Conservation (phyloP, 2,888 invertebrate species). For the Keiferia lycopersicella region DNA sequence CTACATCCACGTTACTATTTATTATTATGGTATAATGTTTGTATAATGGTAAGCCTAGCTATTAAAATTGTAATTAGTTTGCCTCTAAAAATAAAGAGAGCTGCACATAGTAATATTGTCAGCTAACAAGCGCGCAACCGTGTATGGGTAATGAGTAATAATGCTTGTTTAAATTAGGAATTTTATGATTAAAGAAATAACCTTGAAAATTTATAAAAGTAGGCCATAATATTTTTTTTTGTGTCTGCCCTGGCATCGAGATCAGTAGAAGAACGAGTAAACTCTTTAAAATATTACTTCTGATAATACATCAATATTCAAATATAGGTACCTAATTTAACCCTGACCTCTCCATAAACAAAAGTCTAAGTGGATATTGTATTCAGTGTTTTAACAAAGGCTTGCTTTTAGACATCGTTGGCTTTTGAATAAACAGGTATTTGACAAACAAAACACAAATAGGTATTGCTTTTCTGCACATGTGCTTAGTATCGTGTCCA, state of each 20-base stretch:
- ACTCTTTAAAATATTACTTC: background rate
- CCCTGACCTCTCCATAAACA: slow-evolving; percentile 1
- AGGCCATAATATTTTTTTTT: background rate
- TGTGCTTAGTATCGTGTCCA: background rate
- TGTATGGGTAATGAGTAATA: background rate
- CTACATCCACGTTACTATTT: no score
- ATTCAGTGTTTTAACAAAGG: background rate
- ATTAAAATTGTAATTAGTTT: no score
- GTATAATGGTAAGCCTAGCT: no score
- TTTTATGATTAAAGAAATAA: background rate
- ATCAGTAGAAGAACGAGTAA: background rate
- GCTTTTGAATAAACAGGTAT: background rate
- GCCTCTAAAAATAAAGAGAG: no score
- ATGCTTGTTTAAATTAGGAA: background rate
- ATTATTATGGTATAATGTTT: no score
- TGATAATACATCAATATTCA: background rate
- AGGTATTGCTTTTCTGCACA: no score
- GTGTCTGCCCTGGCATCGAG: no score
- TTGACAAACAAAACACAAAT: background rate
- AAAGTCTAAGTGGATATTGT: background rate
- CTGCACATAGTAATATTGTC: no score
- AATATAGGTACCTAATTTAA: background rate
- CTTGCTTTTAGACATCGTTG: no score
- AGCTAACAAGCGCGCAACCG: no score
- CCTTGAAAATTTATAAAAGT: background rate